A percentile compares a stretch with the other conserved stretches of the same genome.
phyloP scores from a whole-genome alignment of 2,888 invertebrate species.

The Pseudanteris insignis region DNA sequence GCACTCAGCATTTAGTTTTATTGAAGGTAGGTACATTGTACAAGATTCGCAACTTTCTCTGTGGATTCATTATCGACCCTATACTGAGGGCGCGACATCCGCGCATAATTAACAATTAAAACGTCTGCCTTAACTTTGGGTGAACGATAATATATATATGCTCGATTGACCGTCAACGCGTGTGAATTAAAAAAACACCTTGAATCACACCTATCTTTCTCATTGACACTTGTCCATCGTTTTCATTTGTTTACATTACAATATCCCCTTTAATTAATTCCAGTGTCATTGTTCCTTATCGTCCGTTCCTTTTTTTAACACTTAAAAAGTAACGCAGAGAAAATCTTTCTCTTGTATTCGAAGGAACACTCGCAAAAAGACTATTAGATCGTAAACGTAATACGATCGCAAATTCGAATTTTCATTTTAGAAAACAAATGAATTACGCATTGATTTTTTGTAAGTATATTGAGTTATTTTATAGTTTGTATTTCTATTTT shows the following conservation, averaged over 20 bases:
- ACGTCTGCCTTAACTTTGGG: conserved; percentile 12
- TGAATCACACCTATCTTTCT: conserved; percentile 58
- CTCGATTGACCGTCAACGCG: conserved; percentile 1
- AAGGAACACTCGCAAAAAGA: conserved; percentile 52
- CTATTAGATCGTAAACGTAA: conserved; percentile 19
- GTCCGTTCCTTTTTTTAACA: conserved; percentile 11
- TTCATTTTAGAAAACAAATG: conserved; percentile 55
- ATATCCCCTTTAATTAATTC: conserved; percentile 1
- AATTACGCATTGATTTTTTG: conserved; percentile 45
- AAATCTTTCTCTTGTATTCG: conserved; percentile 14
- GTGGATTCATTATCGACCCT: conserved; percentile 20
- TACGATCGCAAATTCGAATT: no score
- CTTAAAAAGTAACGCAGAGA: conserved; percentile 25
- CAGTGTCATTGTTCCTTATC: conserved; percentile 3
- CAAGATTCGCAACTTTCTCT: conserved; percentile 29
- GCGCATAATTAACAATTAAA: conserved; percentile 46
- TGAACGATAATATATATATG: conserved; percentile 3
- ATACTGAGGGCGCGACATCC: conserved; percentile 53
- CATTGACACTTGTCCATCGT: conserved; percentile 52
- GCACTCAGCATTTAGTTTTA: conserved; percentile 62
- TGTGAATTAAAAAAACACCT: conserved; percentile 10
- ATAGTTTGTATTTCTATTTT: conserved; percentile 48
- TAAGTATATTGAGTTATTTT: conserved; percentile 40
- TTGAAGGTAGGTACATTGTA: conserved; percentile 51
- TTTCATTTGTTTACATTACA: conserved; percentile 8